These are phyloP conservation scores for Colletes gigas DNA, from an alignment of 1,140 invertebrate species.

Conservation along the genomic window DNA sequence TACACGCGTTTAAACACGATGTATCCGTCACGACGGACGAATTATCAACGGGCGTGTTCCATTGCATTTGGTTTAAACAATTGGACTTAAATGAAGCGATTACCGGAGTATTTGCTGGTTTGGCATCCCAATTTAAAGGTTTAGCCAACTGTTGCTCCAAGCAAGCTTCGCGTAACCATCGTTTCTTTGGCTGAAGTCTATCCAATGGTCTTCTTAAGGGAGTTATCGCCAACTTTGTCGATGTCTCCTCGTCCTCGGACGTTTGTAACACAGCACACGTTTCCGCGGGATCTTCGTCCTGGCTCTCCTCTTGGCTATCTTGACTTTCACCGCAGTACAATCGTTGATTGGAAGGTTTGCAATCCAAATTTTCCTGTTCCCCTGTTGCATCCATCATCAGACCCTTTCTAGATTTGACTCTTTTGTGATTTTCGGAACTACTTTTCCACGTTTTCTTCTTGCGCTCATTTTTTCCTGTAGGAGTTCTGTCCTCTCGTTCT, in stretches of 20 bases:
- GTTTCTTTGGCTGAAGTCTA: slow-evolving; percentile 83
- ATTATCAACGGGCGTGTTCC: slow-evolving; percentile 21
- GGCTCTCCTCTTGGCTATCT: slow-evolving; percentile 76
- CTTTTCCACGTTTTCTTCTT: slow-evolving; percentile 78
- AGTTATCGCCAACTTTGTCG: slow-evolving; percentile 70
- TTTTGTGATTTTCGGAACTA: slow-evolving; percentile 70
- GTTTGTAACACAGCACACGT: slow-evolving; percentile 69
- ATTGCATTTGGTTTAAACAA: slow-evolving; percentile 39
- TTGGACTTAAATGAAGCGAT: slow-evolving; percentile 34
- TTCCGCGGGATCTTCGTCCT: slow-evolving; percentile 76
- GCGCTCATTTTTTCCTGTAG: slow-evolving; percentile 77
- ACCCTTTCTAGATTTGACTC: slow-evolving; percentile 76
- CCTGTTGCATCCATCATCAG: slow-evolving; percentile 76
- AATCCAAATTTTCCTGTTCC: slow-evolving; percentile 77
- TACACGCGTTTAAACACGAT: slow-evolving; percentile 7
- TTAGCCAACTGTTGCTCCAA: slow-evolving; percentile 81
- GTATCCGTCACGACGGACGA: not conserved
- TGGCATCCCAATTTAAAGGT: slow-evolving; percentile 79
- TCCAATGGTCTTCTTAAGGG: slow-evolving; percentile 74
- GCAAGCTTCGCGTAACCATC: slow-evolving; percentile 84
- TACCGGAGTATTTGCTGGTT: slow-evolving; percentile 31
- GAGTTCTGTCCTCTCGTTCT: slow-evolving; percentile 80
- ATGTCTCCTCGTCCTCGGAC: slow-evolving; percentile 74
- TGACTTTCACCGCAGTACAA: slow-evolving; percentile 71
- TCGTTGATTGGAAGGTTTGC: slow-evolving; percentile 68